A percentile compares a stretch with the other conserved stretches of the same genome.
phyloP scores from a whole-genome alignment of 2,888 invertebrate species.

The Tanypteryx hageni region DNA sequence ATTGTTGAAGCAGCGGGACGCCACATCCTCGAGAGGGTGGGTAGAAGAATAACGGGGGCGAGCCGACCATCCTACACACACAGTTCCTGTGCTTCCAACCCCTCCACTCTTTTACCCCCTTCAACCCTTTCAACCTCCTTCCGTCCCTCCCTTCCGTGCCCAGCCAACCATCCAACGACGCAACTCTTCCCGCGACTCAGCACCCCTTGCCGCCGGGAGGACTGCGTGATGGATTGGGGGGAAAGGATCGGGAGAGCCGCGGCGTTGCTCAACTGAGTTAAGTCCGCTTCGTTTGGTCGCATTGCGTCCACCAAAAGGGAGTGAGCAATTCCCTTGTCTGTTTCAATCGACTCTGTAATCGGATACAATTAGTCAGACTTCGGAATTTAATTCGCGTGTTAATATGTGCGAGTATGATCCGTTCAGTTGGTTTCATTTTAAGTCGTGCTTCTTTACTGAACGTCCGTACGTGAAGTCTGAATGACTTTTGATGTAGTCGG shows the following conservation, averaged over 20 bases:
- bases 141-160: not conserved
- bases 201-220: not conserved
- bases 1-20: not conserved
- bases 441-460: not conserved
- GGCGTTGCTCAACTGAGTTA: not conserved
- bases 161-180: not conserved
- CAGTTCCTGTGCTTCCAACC: too few relatives aligned
- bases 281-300: not conserved
- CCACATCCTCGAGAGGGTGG: conserved; percentile 3
- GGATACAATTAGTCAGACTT: not conserved
- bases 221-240: not conserved
- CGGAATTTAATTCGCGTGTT: not conserved
- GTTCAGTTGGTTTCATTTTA: not conserved
- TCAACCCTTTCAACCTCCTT: not conserved
- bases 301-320: not conserved
- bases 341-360: not conserved
- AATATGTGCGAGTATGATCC: not conserved
- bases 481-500: too few relatives aligned
- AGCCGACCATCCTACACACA: conserved; percentile 14
- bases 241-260: not conserved
- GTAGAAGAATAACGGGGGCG: not conserved
- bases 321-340: not conserved
- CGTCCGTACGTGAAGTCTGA: too few relatives aligned
- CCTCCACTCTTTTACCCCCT: too few relatives aligned
- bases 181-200: not conserved